phyloP scores from a whole-genome alignment of 2,113 vertebrate species.

The Chaetorhynchus papuensis region DNA sequence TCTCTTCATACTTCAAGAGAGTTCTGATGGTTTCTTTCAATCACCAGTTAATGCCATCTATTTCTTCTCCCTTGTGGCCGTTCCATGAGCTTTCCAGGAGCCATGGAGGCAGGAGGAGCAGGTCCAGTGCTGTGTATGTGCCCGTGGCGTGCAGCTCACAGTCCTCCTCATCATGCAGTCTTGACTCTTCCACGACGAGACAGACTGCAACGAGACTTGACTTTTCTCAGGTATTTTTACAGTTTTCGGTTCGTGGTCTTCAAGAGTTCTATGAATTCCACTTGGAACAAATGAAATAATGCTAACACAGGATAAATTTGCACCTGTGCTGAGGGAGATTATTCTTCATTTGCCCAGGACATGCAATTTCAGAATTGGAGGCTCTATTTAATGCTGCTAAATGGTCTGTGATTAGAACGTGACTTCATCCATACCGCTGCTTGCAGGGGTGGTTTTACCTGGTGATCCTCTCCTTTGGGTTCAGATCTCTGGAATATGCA shows the following conservation, averaged over 20 bases:
- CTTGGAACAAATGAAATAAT: background rate
- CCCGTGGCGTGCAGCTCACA: background rate
- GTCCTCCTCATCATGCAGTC: background rate
- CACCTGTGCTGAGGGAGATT: background rate
- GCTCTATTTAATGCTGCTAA: background rate
- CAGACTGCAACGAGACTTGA: background rate
- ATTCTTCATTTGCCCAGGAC: background rate
- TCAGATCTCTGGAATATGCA: background rate
- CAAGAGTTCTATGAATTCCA: background rate
- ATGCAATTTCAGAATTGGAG: background rate
- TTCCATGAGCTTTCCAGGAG: background rate
- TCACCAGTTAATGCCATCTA: background rate
- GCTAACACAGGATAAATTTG: background rate
- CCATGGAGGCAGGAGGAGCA: background rate
- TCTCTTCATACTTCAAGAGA: background rate
- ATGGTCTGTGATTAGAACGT: background rate
- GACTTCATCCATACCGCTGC: background rate
- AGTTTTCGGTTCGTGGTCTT: background rate
- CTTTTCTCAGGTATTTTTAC: background rate
- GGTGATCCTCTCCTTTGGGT: background rate
- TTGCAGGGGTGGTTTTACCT: background rate
- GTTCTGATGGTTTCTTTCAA: background rate
- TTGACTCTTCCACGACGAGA: rapidly evolving
- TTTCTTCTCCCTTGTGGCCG: background rate
- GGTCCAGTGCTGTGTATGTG: background rate